These are phyloP conservation scores for Micrastur ruficollis DNA, from an alignment of 2,797 vertebrate species.

Conservation along the genomic window DNA sequence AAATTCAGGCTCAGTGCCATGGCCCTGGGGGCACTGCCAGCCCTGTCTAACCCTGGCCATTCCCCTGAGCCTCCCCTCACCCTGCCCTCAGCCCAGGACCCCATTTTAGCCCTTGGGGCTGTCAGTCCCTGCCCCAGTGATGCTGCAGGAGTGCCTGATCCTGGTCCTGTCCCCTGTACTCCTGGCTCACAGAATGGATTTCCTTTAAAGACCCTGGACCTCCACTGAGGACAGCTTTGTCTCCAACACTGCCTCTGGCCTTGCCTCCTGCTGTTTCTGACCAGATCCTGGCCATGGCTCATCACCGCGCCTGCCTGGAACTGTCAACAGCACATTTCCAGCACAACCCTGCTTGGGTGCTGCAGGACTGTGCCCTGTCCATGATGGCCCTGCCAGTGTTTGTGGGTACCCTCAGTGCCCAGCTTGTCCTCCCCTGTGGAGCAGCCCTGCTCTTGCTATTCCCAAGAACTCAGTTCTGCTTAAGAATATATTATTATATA, in stretches of 20 bases:
- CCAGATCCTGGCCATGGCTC: background rate
- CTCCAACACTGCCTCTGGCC: background rate
- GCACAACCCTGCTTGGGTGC: background rate
- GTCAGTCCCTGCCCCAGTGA: background rate
- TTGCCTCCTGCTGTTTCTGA: background rate
- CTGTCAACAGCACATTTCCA: background rate
- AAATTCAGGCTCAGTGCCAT: background rate
- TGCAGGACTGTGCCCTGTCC: background rate
- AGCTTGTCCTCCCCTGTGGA: background rate
- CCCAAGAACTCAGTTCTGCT: background rate
- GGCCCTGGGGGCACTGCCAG: no score
- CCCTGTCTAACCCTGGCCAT: background rate
- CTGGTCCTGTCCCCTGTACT: background rate
- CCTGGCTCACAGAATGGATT: background rate
- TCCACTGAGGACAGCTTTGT: background rate
- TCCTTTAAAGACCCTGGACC: background rate
- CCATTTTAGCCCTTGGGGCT: fast-evolving
- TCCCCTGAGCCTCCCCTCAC: background rate
- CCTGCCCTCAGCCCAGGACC: background rate
- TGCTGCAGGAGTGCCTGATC: background rate
- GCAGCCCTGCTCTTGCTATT: background rate
- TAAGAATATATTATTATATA: background rate
- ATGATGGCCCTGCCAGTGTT: fast-evolving
- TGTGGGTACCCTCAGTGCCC: background rate
- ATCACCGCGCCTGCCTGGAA: background rate